phyloP scores from a whole-genome alignment of 2,888 invertebrate species.

The Leucania comma region DNA sequence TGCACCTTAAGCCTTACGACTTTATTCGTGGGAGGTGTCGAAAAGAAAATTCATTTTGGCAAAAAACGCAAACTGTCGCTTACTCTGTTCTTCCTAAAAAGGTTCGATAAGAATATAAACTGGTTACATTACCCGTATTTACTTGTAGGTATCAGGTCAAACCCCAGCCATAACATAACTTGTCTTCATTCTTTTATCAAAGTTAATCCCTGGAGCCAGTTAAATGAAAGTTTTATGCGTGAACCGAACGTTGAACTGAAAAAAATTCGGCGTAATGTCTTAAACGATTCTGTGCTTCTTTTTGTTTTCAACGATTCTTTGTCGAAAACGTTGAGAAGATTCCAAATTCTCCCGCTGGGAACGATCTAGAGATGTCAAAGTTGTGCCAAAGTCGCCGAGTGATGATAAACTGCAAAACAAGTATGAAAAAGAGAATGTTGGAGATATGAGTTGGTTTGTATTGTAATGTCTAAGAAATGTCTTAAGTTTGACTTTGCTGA shows the following conservation, averaged over 20 bases:
- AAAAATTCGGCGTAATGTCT: slow-evolving; percentile 43
- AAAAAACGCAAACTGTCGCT: too few relatives aligned
- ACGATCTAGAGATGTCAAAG: slow-evolving; percentile 57
- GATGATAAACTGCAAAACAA: slow-evolving; percentile 50
- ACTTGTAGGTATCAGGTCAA: slow-evolving; percentile 18
- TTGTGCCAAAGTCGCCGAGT: slow-evolving; percentile 59
- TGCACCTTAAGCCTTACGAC: too few relatives aligned
- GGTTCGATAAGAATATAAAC: slow-evolving; percentile 3
- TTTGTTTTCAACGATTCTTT: slow-evolving; percentile 60
- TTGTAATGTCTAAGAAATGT: slow-evolving; percentile 10
- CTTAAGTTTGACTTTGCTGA: slow-evolving; percentile 8
- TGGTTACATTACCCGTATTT: slow-evolving; percentile 16
- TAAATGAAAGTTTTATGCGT: slow-evolving; percentile 55
- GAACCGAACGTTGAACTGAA: slow-evolving; percentile 39
- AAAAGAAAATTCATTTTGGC: too few relatives aligned
- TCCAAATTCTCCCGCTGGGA: slow-evolving; percentile 67
- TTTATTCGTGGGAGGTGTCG: too few relatives aligned
- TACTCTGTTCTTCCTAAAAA: too few relatives aligned
- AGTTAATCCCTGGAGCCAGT: slow-evolving; percentile 44
- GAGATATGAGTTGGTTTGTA: slow-evolving; percentile 35
- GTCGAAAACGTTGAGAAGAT: slow-evolving; percentile 39
- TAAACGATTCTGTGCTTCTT: slow-evolving; percentile 58
- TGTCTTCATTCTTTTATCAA: slow-evolving; percentile 43
- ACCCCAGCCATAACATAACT: slow-evolving; percentile 26
- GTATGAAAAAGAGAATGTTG: slow-evolving; percentile 20